phyloP scores from a whole-genome alignment of 2,888 invertebrate species.

The Autographa pulchrina region DNA sequence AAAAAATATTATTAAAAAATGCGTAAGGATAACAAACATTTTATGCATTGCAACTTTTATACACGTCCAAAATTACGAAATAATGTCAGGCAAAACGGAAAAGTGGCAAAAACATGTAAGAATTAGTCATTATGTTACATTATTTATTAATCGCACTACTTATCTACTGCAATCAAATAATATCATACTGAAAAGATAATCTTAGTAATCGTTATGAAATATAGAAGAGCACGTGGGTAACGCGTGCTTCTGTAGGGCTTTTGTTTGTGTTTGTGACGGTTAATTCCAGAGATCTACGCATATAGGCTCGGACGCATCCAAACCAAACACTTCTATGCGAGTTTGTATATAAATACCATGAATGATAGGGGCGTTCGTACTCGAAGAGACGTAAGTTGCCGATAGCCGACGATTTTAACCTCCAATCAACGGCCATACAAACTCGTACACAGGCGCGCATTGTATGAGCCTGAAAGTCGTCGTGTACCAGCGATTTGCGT shows the following conservation, averaged over 20 bases:
- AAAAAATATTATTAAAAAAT: too few species aligned
- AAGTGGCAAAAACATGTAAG: background rate
- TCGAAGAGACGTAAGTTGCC: too few species aligned
- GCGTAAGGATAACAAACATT: too few species aligned
- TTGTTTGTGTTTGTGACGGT: conserved; percentile 74
- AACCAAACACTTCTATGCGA: conserved; percentile 70
- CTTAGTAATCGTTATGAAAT: conserved; percentile 41
- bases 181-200: conserved; percentile 27
- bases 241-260: conserved; percentile 51
- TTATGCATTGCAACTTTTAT: background rate
- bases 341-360: conserved; percentile 34
- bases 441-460: too few species aligned
- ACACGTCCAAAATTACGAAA: background rate
- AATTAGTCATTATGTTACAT: too few species aligned
- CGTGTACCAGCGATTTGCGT: too few species aligned
- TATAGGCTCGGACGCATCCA: conserved; percentile 67
- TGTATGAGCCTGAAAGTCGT: too few species aligned
- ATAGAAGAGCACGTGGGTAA: conserved; percentile 51
- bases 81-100: background rate
- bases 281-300: conserved; percentile 79
- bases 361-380: too few species aligned
- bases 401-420: too few species aligned
- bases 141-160: background rate
- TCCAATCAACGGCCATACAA: too few species aligned
- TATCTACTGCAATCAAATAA: background rate